A percentile compares a stretch with the other conserved stretches of the same genome.
Conservation (phyloP, 1,140 invertebrate genomes). For the Amphibalanus amphitrite region DNA sequence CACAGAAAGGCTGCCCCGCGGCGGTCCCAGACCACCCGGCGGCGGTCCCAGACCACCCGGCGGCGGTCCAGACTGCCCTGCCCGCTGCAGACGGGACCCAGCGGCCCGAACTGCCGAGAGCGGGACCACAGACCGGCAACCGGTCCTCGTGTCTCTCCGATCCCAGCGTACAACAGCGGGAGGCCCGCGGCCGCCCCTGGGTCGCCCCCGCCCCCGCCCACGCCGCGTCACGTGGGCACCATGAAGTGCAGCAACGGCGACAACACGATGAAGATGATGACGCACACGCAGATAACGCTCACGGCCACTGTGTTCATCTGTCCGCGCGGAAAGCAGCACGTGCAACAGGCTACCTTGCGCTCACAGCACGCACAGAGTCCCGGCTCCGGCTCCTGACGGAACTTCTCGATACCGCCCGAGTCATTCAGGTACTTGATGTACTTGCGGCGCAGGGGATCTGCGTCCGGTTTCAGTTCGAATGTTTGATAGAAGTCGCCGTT, state of each 20-base stretch:
- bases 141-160: too few species aligned
- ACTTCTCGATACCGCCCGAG: conserved; percentile 8
- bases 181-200: too few species aligned
- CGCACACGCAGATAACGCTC: conserved; percentile 7
- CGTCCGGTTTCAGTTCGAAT: not conserved
- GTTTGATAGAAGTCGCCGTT: conserved; percentile 5
- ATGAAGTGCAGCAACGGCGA: conserved; percentile 11
- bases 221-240: conserved; percentile 5
- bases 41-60: too few species aligned
- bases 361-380: conserved; percentile 10
- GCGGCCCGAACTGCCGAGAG: too few species aligned
- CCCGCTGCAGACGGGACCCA: too few species aligned
- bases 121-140: too few species aligned
- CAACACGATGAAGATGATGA: conserved; percentile 11
- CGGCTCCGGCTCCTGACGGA: conserved; percentile 11
- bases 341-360: conserved; percentile 9
- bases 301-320: conserved; percentile 9
- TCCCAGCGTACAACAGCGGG: too few species aligned
- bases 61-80: too few species aligned
- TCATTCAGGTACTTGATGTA: conserved; percentile 3
- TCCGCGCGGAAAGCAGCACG: conserved; percentile 7
- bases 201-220: too few species aligned
- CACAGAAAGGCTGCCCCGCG: too few species aligned
- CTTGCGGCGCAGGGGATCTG: not conserved
- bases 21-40: too few species aligned